phyloP scores from a whole-genome alignment of 2,888 invertebrate genomes.

The Cancer borealis region DNA sequence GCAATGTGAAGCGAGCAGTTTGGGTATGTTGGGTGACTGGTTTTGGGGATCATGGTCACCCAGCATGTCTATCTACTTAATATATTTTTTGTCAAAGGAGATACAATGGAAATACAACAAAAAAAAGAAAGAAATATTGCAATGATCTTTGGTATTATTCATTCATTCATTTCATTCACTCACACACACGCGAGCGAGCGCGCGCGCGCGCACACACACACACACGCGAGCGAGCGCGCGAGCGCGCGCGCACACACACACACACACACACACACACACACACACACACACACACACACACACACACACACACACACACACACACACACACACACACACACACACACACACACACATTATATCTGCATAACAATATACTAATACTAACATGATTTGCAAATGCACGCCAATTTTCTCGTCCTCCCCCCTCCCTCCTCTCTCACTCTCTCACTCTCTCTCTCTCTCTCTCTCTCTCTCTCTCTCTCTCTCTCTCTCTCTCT shows the following conservation, averaged over 20 bases:
- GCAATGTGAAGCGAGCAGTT: no score
- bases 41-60: no score
- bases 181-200: background rate
- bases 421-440: background rate
- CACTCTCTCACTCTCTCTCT: background rate
- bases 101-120: background rate
- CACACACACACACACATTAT: slow-evolving; percentile 2
- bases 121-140: background rate
- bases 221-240: no score
- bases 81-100: background rate
- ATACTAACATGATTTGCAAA: background rate
- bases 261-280: background rate
- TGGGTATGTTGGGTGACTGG: no score
- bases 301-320: slow-evolving; percentile 20
- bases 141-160: background rate
- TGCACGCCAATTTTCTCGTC: background rate
- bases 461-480: slow-evolving; percentile 39
- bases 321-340: slow-evolving; percentile 20
- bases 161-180: background rate
- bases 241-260: slow-evolving; percentile 20
- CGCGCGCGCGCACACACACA: background rate
- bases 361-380: background rate
- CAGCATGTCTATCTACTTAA: no score
- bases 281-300: background rate
- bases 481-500: slow-evolving; percentile 41